phyloP scores from a whole-genome alignment of 2,797 vertebrate species.

The Periparus ater region DNA sequence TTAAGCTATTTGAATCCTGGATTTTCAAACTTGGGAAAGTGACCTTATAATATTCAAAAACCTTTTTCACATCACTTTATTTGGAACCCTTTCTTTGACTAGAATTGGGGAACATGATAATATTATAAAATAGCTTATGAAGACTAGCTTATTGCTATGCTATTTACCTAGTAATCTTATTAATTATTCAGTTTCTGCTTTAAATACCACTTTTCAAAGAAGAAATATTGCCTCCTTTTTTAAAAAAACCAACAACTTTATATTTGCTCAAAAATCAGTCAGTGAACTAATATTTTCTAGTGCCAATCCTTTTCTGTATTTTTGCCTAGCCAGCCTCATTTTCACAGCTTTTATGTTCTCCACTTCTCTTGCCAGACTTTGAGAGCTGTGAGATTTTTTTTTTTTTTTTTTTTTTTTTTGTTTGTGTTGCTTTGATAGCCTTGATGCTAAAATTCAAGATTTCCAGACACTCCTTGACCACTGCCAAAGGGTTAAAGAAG shows the following conservation, averaged over 20 bases:
- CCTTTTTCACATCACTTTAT: neutral
- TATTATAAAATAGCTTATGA: neutral
- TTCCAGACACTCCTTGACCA: slow-evolving; percentile 53
- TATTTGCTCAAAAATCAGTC: neutral
- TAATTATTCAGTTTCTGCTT: neutral
- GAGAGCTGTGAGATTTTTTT: neutral
- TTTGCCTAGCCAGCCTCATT: slow-evolving; percentile 15
- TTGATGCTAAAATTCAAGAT: slow-evolving; percentile 48
- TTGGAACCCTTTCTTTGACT: neutral
- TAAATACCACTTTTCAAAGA: neutral
- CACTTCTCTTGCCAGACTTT: slow-evolving; percentile 41
- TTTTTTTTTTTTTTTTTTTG: neutral
- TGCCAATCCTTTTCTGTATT: neutral
- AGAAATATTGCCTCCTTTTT: neutral
- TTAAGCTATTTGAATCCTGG: neutral
- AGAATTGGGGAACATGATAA: neutral
- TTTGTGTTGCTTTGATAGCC: slow-evolving; percentile 54
- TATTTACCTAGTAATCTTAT: neutral
- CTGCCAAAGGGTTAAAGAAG: slow-evolving; percentile 62
- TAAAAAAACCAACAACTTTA: neutral
- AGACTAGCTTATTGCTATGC: neutral
- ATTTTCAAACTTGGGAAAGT: neutral
- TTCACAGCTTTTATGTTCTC: slow-evolving; percentile 60
- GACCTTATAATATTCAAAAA: neutral
- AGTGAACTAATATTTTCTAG: slow-evolving; percentile 1